These are phyloP conservation scores for Echeneis naucrates DNA, from an alignment of 2,797 vertebrate species.

Conservation along the genomic window DNA sequence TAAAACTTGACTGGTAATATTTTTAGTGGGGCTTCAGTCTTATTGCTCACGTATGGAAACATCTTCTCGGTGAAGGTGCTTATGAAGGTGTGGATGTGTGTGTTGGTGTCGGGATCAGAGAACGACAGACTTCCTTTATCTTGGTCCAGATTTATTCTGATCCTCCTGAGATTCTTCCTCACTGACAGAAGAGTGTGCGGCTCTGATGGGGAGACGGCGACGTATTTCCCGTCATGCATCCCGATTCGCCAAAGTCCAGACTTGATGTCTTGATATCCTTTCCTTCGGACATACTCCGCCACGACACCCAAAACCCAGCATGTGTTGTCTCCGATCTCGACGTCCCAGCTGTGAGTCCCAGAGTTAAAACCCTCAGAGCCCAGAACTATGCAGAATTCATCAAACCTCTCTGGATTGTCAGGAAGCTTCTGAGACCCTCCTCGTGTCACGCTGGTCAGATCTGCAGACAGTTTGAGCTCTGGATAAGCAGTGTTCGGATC, in stretches of 20 bases:
- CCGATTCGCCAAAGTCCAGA: conserved; percentile 2
- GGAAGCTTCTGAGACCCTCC: not conserved
- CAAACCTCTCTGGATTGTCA: not conserved
- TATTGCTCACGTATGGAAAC: not conserved
- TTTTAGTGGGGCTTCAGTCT: not conserved
- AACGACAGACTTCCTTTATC: too few species aligned
- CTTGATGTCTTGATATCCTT: not conserved
- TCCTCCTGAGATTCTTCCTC: too few species aligned
- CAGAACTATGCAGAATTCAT: not conserved
- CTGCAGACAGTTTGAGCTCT: not conserved
- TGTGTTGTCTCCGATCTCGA: not conserved
- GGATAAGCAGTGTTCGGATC: too few species aligned
- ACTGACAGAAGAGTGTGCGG: not conserved
- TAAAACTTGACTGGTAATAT: not conserved
- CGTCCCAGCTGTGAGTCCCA: conserved; percentile 14
- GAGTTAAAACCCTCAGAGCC: conserved; percentile 7
- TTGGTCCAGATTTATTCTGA: too few species aligned
- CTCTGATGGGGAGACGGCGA: not conserved
- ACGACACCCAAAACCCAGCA: not conserved
- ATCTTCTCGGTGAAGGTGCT: too few species aligned
- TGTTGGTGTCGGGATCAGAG: too few species aligned
- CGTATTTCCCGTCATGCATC: not conserved
- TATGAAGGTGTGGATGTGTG: too few species aligned
- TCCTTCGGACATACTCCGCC: conserved; percentile 2
- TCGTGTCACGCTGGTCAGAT: not conserved